Conservation (phyloP, 2,888 invertebrate genomes). For the Augiades crinisus region DNA sequence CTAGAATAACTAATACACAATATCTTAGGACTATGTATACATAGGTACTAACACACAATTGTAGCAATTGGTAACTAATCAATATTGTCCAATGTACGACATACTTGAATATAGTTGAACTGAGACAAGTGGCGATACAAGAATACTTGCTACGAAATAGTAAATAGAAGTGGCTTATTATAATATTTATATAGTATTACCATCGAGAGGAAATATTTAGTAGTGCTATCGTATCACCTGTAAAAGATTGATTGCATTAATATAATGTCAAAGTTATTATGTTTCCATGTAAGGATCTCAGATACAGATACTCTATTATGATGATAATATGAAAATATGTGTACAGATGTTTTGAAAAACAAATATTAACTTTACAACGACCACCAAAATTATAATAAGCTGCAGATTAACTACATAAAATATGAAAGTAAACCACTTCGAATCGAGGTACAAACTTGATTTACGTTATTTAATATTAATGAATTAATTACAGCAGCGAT, state of each 20-base stretch:
- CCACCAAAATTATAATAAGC: too few species aligned
- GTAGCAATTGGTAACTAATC: constrained; percentile 59
- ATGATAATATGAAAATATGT: too few species aligned
- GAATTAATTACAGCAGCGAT: constrained; percentile 2
- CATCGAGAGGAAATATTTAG: constrained; percentile 48
- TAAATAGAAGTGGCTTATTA: constrained; percentile 49
- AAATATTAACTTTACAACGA: too few species aligned
- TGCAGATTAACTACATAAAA: too few species aligned
- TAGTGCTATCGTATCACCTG: constrained; percentile 52
- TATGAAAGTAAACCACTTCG: not conserved
- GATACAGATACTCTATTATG: too few species aligned
- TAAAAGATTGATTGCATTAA: constrained; percentile 47
- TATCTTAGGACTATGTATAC: constrained; percentile 50
- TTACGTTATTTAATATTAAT: constrained; percentile 1
- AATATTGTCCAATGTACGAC: constrained; percentile 47
- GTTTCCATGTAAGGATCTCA: not conserved
- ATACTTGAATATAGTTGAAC: constrained; percentile 35
- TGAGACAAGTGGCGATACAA: constrained; percentile 58
- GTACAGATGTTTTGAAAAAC: too few species aligned
- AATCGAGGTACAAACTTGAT: not conserved
- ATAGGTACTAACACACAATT: constrained; percentile 62
- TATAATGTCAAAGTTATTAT: constrained; percentile 5
- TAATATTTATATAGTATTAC: constrained; percentile 45
- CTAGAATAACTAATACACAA: constrained; percentile 65
- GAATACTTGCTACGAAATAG: constrained; percentile 49